Evolutionary conservation across 2,113 vertebrate genomes (phyloP).

Genomic region (Candoia aspera): DNA sequence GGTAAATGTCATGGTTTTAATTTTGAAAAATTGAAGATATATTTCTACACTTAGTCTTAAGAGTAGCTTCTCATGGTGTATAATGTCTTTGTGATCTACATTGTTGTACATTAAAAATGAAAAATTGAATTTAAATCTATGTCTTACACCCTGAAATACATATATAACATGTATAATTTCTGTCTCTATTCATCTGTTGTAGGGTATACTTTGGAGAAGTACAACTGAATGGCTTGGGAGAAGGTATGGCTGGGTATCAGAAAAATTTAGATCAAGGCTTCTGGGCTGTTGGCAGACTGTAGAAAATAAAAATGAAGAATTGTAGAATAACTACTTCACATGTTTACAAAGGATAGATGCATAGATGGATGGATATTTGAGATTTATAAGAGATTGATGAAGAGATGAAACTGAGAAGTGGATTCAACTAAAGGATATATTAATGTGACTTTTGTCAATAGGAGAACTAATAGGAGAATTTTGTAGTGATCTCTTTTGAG

Average conservation of each 20-base stretch:
- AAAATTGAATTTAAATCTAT: constrained; percentile 12
- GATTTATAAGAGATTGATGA: constrained; percentile 1
- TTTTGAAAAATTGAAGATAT: too few species aligned
- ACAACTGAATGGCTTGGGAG: constrained; percentile 93
- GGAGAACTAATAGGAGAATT: neutral
- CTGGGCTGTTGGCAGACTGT: neutral
- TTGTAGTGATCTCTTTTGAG: neutral
- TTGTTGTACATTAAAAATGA: neutral
- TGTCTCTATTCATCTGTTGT: constrained; percentile 43
- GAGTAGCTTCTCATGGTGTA: too few species aligned
- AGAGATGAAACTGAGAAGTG: neutral
- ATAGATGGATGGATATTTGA: neutral
- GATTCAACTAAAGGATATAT: neutral
- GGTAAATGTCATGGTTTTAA: too few species aligned
- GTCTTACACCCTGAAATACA: neutral
- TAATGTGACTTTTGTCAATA: neutral
- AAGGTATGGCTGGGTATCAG: constrained; percentile 80
- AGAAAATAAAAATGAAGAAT: neutral
- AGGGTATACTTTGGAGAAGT: constrained; percentile 99
- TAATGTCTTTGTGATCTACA: too few species aligned
- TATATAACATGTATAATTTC: neutral
- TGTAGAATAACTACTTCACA: neutral
- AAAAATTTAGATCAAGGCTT: neutral
- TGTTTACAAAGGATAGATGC: neutral
- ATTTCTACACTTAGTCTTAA: too few species aligned